A percentile compares a stretch with the other conserved stretches of the same genome.
These are phyloP conservation scores for Pogonus chalceus DNA, from an alignment of 1,140 invertebrate species.

Conservation along the genomic window DNA sequence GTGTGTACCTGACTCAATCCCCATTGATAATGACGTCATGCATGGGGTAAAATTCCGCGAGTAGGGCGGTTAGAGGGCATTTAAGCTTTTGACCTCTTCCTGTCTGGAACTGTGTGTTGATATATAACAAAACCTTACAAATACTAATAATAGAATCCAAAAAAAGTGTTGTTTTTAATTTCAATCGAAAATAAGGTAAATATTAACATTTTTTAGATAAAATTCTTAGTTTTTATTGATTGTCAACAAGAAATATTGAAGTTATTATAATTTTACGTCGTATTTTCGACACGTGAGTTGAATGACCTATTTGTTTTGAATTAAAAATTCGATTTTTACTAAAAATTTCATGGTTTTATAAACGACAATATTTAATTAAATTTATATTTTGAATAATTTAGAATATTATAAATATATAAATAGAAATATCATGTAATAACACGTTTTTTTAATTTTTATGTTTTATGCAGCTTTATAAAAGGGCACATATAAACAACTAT, in stretches of 20 bases:
- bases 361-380: too few species aligned
- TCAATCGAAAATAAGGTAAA: neutral
- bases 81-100: neutral
- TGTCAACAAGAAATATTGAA: neutral
- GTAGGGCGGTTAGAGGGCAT: neutral
- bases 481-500: neutral
- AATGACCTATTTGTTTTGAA: neutral
- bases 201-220: neutral
- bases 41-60: neutral
- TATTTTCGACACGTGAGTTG: neutral
- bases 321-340: too few species aligned
- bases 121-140: neutral
- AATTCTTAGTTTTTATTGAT: neutral
- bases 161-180: neutral
- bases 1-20: too few species aligned
- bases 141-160: neutral
- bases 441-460: too few species aligned
- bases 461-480: too few species aligned
- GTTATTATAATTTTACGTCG: neutral
- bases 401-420: too few species aligned
- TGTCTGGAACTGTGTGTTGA: neutral
- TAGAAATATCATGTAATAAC: too few species aligned
- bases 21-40: slow-evolving; percentile 2
- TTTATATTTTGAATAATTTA: too few species aligned
- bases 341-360: too few species aligned